Base-by-base conservation (phyloP, 2,888 invertebrate genomes). In the Melieria omissa region DNA sequence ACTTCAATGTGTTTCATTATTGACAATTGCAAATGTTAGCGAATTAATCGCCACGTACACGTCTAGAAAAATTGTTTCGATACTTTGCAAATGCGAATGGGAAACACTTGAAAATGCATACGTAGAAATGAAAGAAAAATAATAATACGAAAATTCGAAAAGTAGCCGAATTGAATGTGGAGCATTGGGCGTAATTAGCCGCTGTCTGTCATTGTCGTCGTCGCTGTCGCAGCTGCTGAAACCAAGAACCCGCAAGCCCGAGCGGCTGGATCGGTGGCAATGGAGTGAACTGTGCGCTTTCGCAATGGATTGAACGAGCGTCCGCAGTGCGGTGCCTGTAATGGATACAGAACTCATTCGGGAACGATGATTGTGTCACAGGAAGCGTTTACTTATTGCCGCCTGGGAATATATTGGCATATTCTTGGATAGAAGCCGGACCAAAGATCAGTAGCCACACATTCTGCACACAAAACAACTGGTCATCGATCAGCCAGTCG, bases 1-100 rank as follows among this genome's bases (percentile, higher is more conserved):
- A 69, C 70, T 76, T 70, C 76, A 78, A 66, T 70, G 63, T 73
- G 69, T 68, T 71, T 64, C 71, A 62, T 54, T 55, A 49, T 65
- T 71, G 71, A 68, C 55, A 60, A 64, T 76, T 72, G 72, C 74
- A 72, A 74, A 72, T 54, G 57, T 70, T 63, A 52, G 60, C 44
- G 63, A 62, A 54, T 46, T 54, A 44, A 62, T 70, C 63, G 60
- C 9, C 10, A 49, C 63, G 46, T 29, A 10, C 45, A 60, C 42
- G 8, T 42, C 9, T 61, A 71, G 64, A 54, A 6, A 49, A 61
- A 66, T 29, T 44, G 47, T 64, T 41, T 46, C 55, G 65, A 64
- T 42, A 65, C 55, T 72, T 70, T 70, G 70, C 66, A 73, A 64
- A 54, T 63, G 29, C 42, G 63, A 73, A 67, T 70, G 58, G 52